Evolutionary conservation across 2,113 vertebrate species (phyloP), one percentile per base, ranked within the genome.

Genomic region (Bostrychus sinensis): DNA sequence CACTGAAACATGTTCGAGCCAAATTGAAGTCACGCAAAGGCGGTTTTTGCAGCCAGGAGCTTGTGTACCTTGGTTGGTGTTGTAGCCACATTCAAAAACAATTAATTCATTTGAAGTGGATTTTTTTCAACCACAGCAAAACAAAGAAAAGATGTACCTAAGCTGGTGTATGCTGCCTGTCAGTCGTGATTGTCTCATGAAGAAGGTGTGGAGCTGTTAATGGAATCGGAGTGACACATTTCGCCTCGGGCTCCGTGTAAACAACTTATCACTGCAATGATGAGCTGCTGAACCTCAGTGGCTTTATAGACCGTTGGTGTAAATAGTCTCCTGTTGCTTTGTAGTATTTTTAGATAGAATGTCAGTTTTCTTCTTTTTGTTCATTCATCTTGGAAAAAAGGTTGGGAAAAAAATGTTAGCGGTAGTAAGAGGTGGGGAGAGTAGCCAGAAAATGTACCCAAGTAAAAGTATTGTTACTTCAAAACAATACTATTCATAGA

Each of bases 151-250:
- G 25, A 9, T 28, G 25, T 28, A 5, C 9, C 7, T 51, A n/a
- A 12, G 23, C 28, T 51, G 48, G 25, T 23, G 3, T 23, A 51
- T 51, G 48, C 8, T 51, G 7, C 14, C 48, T 30, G 48, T 51
- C 48, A 51, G 23, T 28, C 2, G 11, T 17, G 23, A 50, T 50
- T 26, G 23, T 50, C 23, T 50, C 13, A 2, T 14, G 48, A 12
- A n/a, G 13, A 51, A 51, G 48, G 48, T 30, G 48, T 9, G 14
- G 48, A 51, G 48, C 48, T 51, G 25, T 51, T 51, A 51, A 51
- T 51, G 25, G 14, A 51, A 28, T 51, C 16, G 8, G 5, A 51
- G 48, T 51, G 48, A 51, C 48, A 51, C 48, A 51, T 51, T 51
- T 51, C 23, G 25, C 48, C 48, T 3, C 14, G 14, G 48, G 48